Conservation (phyloP, 1,140 invertebrate species). For the Lordiphosa clarofinis region DNA sequence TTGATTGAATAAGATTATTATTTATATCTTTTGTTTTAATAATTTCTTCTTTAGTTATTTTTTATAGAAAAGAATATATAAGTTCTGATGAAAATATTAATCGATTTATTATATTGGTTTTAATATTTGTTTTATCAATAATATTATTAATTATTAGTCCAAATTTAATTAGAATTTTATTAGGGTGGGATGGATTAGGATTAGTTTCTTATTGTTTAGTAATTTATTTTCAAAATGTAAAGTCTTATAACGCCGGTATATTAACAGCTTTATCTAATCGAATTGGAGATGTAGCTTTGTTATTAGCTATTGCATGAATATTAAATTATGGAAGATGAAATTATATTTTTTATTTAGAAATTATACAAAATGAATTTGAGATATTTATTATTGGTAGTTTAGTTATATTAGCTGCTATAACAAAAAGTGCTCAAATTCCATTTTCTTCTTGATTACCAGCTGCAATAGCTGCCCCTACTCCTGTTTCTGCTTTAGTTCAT, state of each 20-base stretch:
- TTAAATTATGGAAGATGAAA: slow-evolving; percentile 81
- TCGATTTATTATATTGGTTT: slow-evolving; percentile 83
- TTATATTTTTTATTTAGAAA: slow-evolving; percentile 80
- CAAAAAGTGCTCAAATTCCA: slow-evolving; percentile 87
- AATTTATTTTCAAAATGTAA: slow-evolving; percentile 84
- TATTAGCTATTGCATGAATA: slow-evolving; percentile 82
- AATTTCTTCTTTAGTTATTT: slow-evolving; percentile 82
- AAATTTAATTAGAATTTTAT: slow-evolving; percentile 85
- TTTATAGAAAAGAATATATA: slow-evolving; percentile 83
- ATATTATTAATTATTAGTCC: slow-evolving; percentile 85
- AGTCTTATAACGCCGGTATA: slow-evolving; percentile 83
- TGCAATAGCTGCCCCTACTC: slow-evolving; percentile 86
- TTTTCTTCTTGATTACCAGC: slow-evolving; percentile 85
- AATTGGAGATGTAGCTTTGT: slow-evolving; percentile 82
- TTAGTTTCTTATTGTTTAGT: slow-evolving; percentile 85
- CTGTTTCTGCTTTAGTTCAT: slow-evolving; percentile 87
- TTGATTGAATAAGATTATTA: slow-evolving; percentile 83
- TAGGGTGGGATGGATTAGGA: slow-evolving; percentile 86
- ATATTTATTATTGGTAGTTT: slow-evolving; percentile 80
- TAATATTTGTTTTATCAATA: slow-evolving; percentile 85
- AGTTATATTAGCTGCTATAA: slow-evolving; percentile 82
- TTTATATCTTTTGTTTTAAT: slow-evolving; percentile 83
- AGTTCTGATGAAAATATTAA: slow-evolving; percentile 68
- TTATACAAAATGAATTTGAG: slow-evolving; percentile 79
- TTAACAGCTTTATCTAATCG: slow-evolving; percentile 84